Evolutionary conservation across 2,113 vertebrate genomes (phyloP).

Genomic region (Prinia subflava): DNA sequence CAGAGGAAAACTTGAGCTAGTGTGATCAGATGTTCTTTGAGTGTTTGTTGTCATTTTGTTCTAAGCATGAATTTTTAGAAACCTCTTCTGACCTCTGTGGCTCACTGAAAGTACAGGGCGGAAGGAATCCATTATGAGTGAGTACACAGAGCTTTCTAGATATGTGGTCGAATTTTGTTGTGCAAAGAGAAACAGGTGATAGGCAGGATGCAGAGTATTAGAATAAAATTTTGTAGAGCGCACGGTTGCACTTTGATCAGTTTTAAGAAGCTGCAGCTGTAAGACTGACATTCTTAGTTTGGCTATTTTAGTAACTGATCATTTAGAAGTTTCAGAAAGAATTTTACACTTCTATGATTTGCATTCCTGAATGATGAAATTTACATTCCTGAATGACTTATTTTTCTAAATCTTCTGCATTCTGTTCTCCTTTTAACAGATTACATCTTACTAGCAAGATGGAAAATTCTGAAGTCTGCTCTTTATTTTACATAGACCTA

Average conservation of each 20-base stretch:
- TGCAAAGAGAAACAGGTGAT: not conserved
- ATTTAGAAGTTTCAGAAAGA: conserved; percentile 25
- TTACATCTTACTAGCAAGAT: not conserved
- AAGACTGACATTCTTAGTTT: conserved; percentile 12
- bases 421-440: not conserved
- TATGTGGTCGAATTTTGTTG: not conserved
- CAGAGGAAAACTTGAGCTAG: not conserved
- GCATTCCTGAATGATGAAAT: not conserved
- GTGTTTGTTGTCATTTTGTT: not conserved
- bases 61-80: not conserved
- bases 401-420: conserved; percentile 13
- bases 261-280: conserved; percentile 50
- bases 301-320: conserved; percentile 38
- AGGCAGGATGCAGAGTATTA: not conserved
- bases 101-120: not conserved
- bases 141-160: not conserved
- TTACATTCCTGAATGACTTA: not conserved
- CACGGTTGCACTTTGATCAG: not conserved
- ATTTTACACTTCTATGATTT: conserved; percentile 17
- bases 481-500: not conserved
- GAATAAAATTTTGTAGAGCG: not conserved
- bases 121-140: not conserved
- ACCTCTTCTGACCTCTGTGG: not conserved
- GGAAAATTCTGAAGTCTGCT: not conserved
- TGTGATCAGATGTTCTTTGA: not conserved